phyloP scores from a whole-genome alignment of 64 coral and sea anemone genomes.

The Catalaphyllia jardinei region DNA sequence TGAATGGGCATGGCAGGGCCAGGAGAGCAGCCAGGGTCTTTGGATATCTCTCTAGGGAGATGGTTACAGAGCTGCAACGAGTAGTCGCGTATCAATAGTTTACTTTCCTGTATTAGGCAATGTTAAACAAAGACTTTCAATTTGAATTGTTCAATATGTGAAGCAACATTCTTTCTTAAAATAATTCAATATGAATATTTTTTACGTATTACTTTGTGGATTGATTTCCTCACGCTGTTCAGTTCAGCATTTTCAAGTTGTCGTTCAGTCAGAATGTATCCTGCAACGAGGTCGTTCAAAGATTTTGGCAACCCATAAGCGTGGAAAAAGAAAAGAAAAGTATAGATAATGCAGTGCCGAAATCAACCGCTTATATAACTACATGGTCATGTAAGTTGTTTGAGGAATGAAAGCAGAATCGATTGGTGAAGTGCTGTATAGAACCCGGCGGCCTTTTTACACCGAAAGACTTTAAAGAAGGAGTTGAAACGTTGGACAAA shows the following conservation, averaged over 20 bases:
- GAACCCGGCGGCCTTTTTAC: neutral
- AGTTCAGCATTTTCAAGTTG: neutral
- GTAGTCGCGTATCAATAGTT: no score
- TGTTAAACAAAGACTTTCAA: no score
- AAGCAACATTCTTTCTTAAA: no score
- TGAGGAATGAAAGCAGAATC: neutral
- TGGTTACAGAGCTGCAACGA: no score
- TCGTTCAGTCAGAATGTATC: neutral
- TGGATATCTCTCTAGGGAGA: no score
- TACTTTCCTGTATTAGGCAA: no score
- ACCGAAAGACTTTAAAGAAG: slow-evolving; percentile 13
- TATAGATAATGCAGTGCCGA: neutral
- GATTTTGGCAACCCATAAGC: neutral
- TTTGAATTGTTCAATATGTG: no score
- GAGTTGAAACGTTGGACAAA: slow-evolving; percentile 5
- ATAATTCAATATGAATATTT: no score
- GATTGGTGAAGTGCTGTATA: neutral
- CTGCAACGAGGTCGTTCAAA: neutral
- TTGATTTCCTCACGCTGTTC: neutral
- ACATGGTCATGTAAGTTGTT: neutral
- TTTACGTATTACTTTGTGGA: no score
- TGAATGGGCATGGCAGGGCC: no score
- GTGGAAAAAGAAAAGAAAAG: neutral
- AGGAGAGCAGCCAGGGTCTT: no score
- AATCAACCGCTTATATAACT: neutral